A percentile compares a stretch with the other conserved stretches of the same genome.
These are phyloP conservation scores for Cyclargus thomasi DNA, from an alignment of 1,140 invertebrate species.

Conservation along the genomic window DNA sequence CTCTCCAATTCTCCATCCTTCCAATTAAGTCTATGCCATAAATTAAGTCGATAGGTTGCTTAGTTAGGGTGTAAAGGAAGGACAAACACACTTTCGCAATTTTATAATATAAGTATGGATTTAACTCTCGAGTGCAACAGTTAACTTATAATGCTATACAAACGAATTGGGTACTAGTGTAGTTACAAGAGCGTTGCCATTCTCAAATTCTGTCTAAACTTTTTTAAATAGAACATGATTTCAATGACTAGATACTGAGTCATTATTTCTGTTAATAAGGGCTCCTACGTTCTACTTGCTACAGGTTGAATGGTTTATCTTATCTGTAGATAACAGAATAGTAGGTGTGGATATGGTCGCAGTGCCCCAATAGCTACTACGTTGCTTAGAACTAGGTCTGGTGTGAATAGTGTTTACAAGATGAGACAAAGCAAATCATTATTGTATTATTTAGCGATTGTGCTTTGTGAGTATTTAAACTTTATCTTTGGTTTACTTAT, in stretches of 20 bases:
- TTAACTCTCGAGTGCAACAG: no score
- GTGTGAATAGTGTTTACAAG: slow-evolving; percentile 29
- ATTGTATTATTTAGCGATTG: slow-evolving; percentile 63
- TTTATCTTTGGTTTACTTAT: background rate
- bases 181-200: no score
- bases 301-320: slow-evolving; percentile 6
- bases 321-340: slow-evolving; percentile 6
- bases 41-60: no score
- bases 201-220: no score
- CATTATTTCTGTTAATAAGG: slow-evolving; percentile 9
- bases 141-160: no score
- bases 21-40: no score
- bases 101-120: no score
- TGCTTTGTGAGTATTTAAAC: slow-evolving; percentile 54
- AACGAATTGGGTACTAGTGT: no score
- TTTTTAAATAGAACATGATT: background rate
- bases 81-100: no score
- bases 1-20: no score
- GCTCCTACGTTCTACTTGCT: background rate
- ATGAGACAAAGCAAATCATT: slow-evolving; percentile 57
- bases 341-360: background rate
- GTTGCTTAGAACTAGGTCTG: slow-evolving; percentile 18
- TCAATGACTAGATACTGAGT: slow-evolving; percentile 17
- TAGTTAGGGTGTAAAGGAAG: no score
- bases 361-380: background rate